phyloP scores from a whole-genome alignment of 2,113 vertebrate species.

The Epinephelus fuscoguttatus region DNA sequence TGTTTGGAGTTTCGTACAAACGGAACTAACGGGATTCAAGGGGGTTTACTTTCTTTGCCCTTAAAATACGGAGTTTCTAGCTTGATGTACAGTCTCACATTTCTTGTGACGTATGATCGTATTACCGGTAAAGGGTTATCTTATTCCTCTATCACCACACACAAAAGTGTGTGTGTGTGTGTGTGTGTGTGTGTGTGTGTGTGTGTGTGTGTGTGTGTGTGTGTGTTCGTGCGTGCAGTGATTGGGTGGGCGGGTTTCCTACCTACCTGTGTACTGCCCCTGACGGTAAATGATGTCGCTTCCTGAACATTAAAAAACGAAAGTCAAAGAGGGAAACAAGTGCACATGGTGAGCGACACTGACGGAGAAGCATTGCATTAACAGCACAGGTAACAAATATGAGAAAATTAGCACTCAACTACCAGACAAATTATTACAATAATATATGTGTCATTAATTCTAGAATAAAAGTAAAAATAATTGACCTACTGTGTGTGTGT shows the following conservation, averaged over 20 bases:
- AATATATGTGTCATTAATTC: neutral
- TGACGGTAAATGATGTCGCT: constrained; percentile 19
- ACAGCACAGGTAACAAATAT: constrained; percentile 35
- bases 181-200: neutral
- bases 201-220: neutral
- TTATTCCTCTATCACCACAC: neutral
- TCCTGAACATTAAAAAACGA: constrained; percentile 61
- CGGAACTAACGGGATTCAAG: no score
- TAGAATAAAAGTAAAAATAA: neutral
- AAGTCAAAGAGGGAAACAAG: constrained; percentile 48
- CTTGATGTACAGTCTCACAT: neutral
- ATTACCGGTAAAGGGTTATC: neutral
- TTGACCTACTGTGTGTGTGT: neutral
- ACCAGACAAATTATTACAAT: no score
- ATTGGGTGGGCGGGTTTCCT: neutral
- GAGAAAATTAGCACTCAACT: neutral
- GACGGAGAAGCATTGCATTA: constrained; percentile 9
- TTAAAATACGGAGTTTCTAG: constrained; percentile 64
- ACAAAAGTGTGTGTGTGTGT: neutral
- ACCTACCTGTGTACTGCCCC: neutral
- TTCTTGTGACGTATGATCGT: neutral
- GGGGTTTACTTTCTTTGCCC: constrained; percentile 56
- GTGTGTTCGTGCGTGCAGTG: neutral
- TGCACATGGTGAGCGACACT: constrained; percentile 42
- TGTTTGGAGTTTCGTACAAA: neutral